Conservation (phyloP, 2,888 invertebrate species). For the Drosophila monieri region DNA sequence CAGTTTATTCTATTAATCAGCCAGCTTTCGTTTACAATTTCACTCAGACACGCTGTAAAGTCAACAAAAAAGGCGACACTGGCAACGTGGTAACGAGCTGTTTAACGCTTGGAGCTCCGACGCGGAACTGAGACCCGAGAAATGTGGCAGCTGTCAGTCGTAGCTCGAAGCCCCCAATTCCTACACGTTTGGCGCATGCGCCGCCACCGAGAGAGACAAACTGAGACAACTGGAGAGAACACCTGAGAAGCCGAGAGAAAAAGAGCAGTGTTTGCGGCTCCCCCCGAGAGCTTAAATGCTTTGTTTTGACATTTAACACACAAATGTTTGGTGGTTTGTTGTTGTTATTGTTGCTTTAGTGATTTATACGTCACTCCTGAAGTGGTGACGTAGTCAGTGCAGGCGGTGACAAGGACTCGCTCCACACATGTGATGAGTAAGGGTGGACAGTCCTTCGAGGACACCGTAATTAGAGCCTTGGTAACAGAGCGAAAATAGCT, state of each 20-base stretch:
- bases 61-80: constrained; percentile 1
- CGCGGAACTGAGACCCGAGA: constrained; percentile 55
- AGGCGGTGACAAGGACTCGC: constrained; percentile 21
- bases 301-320: constrained; percentile 33
- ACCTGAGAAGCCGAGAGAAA: not conserved
- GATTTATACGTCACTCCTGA: constrained; percentile 33
- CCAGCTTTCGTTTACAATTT: constrained; percentile 31
- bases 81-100: constrained; percentile 50
- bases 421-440: constrained; percentile 24
- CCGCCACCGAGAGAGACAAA: constrained; percentile 18
- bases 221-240: not conserved
- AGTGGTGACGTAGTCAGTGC: constrained; percentile 24
- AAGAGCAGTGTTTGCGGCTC: not conserved
- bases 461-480: constrained; percentile 9
- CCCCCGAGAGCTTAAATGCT: constrained; percentile 30
- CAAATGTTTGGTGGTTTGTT: constrained; percentile 45
- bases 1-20: constrained; percentile 45
- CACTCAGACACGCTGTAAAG: constrained; percentile 24
- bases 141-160: constrained; percentile 19
- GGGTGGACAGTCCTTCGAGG: not conserved
- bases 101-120: constrained; percentile 52
- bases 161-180: constrained; percentile 42
- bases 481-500: not conserved
- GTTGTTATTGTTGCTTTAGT: constrained; percentile 20
- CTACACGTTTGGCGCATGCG: constrained; percentile 56